Percentiles rank a stretch among this genome's conserved stretches.
phyloP scores from a whole-genome alignment of 2,888 invertebrate genomes.

The Lithophane ornitopus region DNA sequence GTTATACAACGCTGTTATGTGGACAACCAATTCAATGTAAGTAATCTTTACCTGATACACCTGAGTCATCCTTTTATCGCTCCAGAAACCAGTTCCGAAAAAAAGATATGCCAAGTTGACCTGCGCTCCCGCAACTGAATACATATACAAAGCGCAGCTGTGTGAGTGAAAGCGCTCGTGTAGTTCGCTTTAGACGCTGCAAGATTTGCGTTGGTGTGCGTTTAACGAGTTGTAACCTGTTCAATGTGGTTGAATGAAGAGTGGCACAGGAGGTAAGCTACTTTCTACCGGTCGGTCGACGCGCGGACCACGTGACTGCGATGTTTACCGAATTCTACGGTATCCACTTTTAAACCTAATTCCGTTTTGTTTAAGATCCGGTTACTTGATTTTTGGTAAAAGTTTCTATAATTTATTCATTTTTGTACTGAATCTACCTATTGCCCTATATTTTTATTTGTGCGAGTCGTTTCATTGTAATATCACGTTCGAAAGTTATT shows the following conservation, averaged over 20 bases:
- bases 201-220: slow-evolving; percentile 75
- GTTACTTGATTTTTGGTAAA: slow-evolving; percentile 11
- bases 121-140: slow-evolving; percentile 81
- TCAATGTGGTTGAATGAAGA: slow-evolving; percentile 88
- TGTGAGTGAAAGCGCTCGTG: slow-evolving; percentile 72
- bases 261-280: slow-evolving; percentile 88
- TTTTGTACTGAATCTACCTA: slow-evolving; percentile 15
- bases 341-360: slow-evolving; percentile 57
- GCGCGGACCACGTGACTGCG: slow-evolving; percentile 77
- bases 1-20: slow-evolving; percentile 36
- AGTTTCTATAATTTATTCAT: not conserved
- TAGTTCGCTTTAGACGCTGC: slow-evolving; percentile 67
- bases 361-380: slow-evolving; percentile 31
- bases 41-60: slow-evolving; percentile 62
- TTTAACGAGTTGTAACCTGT: slow-evolving; percentile 86
- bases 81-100: slow-evolving; percentile 84
- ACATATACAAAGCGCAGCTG: slow-evolving; percentile 57
- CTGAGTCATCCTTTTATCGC: slow-evolving; percentile 87
- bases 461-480: slow-evolving; percentile 34
- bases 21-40: slow-evolving; percentile 36
- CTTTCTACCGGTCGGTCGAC: slow-evolving; percentile 86
- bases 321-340: slow-evolving; percentile 76
- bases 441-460: slow-evolving; percentile 36
- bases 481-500: slow-evolving; percentile 59
- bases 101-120: slow-evolving; percentile 84